Percentiles rank a stretch among this genome's conserved stretches.
Evolutionary conservation across 2,113 vertebrate species (phyloP).

Genomic region (Hydrochoerus hydrochaeris): DNA sequence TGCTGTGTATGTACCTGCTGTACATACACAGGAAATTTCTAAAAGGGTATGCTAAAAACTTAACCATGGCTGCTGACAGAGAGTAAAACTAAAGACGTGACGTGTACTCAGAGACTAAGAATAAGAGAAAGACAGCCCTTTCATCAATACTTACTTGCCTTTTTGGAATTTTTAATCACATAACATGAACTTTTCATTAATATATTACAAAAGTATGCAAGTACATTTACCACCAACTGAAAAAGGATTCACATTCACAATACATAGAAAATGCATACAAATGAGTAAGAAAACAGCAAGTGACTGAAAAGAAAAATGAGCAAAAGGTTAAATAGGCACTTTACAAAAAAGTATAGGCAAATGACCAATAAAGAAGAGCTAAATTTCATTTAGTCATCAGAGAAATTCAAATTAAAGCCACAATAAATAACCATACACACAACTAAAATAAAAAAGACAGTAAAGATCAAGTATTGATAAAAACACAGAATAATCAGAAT

Average conservation of each 20-base stretch:
- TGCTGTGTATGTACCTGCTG: background rate
- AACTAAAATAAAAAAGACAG: background rate
- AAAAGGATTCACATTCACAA: conserved; percentile 36
- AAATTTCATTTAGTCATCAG: background rate
- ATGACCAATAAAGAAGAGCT: background rate
- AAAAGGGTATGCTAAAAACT: background rate
- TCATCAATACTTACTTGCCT: background rate
- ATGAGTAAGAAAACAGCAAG: background rate
- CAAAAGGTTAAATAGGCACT: background rate
- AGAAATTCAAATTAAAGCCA: background rate
- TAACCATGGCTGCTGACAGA: background rate
- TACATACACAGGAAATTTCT: background rate
- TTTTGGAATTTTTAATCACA: background rate
- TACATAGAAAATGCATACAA: background rate
- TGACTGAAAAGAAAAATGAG: background rate
- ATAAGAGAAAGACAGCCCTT: background rate
- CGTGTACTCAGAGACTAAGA: background rate
- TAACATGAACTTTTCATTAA: background rate
- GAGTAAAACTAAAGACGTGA: background rate
- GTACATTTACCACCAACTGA: background rate
- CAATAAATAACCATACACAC: background rate
- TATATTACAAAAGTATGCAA: background rate
- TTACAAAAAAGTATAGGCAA: conserved; percentile 42
- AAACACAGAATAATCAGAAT: background rate
- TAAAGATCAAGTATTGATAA: background rate